Base-by-base conservation (phyloP, 2,113 vertebrate genomes). In the Tauraco erythrolophus region DNA sequence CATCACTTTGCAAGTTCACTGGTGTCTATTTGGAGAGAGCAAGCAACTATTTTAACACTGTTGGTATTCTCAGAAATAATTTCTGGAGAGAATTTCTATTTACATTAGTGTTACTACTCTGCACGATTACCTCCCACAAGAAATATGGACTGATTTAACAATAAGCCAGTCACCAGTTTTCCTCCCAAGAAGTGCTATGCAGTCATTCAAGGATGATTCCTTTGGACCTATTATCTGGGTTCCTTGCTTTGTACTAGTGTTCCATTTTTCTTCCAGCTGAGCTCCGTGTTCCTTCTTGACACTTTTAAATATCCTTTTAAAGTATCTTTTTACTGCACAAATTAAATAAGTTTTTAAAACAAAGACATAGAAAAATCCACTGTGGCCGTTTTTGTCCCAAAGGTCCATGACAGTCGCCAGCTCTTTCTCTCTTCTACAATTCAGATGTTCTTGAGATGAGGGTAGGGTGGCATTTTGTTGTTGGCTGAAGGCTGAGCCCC, bases 141-240 rank as follows among this genome's bases (percentile, higher is more conserved):
- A 96, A 97, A 96, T 97, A 95, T 94, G 93, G 94, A 53, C 93
- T 96, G 84, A 89, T 92, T 92, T 68, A 93, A 89, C 89, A 92
- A 94, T 82, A 89, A 97, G 57, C 22, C 45, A 85, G 89, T 68
- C 70, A 70, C 60, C 54, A 94, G 69, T 84, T 96, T 94, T 76
- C 84, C 41, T 84, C 74, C 31, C 77, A 69, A 93, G 70, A 65
- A 69, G 19, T 22, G 39, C 48, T 89, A 11, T 60, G 76, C 68
- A 92, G 45, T 61, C 33, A 84, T 84, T 79, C 4, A 22, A 77
- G 37, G 28, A 43, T 68, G 51, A 50, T 62, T 91, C 56, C 37
- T 92, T 53, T 57, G 45, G 53, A 84, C 7, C 30, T 17, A 19
- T 84, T 64, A 57, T 64, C 77, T 78, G 19, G 21, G n/a, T 39